A percentile compares a stretch with the other conserved stretches of the same genome.
phyloP scores from a whole-genome alignment of 53 echinoderm and acorn worm genomes.

The Holothuria leucospilota region DNA sequence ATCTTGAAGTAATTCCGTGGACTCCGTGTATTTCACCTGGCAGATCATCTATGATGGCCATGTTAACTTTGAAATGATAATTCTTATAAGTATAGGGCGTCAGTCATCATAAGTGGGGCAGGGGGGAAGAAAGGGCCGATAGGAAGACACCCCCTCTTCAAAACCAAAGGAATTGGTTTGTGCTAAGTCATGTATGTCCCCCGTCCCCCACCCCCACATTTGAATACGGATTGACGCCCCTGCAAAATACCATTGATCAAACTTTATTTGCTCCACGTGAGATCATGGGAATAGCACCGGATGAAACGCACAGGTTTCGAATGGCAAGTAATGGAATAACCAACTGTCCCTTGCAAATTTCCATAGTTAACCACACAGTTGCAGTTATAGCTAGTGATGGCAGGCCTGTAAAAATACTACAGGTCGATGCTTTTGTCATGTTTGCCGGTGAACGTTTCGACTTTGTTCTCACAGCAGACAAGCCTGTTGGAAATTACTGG shows the following conservation, averaged over 20 bases:
- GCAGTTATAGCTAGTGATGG: constrained; percentile 92
- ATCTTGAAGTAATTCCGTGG: too few species aligned
- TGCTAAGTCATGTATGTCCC: too few species aligned
- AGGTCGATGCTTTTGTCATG: constrained; percentile 79
- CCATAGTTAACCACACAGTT: constrained; percentile 86
- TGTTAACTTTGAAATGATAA: too few species aligned
- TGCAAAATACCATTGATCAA: neutral
- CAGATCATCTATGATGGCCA: too few species aligned
- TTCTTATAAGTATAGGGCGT: too few species aligned
- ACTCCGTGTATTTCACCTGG: too few species aligned
- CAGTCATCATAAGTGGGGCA: too few species aligned
- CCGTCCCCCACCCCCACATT: too few species aligned
- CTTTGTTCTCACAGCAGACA: constrained; percentile 79
- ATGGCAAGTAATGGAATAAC: constrained; percentile 93
- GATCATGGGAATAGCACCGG: constrained; percentile 41
- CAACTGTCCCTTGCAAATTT: constrained; percentile 84
- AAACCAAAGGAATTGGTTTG: too few species aligned
- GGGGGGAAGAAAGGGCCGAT: too few species aligned
- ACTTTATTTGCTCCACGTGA: neutral
- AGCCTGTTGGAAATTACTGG: constrained; percentile 85
- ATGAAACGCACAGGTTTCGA: constrained; percentile 76
- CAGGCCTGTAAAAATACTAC: constrained; percentile 51
- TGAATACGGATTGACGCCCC: too few species aligned
- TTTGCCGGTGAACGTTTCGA: constrained; percentile 92
- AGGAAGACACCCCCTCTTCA: too few species aligned